phyloP scores from a whole-genome alignment of 53 echinoderm and acorn worm genomes.

The Zoroaster sp. region DNA sequence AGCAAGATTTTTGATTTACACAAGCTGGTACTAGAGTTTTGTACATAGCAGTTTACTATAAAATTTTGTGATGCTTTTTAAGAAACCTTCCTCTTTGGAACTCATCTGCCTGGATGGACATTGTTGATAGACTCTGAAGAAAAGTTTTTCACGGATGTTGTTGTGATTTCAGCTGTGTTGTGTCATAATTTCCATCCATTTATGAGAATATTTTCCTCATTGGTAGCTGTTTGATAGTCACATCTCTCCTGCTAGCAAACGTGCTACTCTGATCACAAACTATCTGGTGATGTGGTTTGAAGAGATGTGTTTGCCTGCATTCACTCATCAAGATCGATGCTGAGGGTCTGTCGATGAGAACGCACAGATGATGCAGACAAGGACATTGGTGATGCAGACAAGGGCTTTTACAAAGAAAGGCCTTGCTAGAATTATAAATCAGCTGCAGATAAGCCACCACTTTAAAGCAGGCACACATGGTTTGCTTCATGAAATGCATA shows the following conservation, averaged over 20 bases:
- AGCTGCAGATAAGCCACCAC: not conserved
- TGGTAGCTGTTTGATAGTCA: not conserved
- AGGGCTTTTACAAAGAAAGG: not conserved
- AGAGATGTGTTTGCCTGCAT: not conserved
- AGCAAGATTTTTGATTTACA: no score
- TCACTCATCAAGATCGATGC: not conserved
- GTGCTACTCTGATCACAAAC: no score
- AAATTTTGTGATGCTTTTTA: no score
- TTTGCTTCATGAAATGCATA: not conserved
- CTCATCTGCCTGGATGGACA: not conserved
- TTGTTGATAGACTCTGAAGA: not conserved
- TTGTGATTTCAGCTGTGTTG: not conserved
- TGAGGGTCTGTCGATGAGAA: not conserved
- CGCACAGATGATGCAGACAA: not conserved
- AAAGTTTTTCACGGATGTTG: not conserved
- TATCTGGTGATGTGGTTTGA: no score
- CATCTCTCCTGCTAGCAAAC: no score
- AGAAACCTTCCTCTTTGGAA: no score
- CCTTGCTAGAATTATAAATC: not conserved
- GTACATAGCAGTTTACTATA: no score
- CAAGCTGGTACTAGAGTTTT: no score
- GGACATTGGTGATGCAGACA: not conserved
- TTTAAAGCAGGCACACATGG: not conserved
- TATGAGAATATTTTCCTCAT: not conserved
- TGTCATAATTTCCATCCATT: not conserved